Base-by-base conservation (phyloP, 2,888 invertebrate genomes). In the Perithous albicinctus region DNA sequence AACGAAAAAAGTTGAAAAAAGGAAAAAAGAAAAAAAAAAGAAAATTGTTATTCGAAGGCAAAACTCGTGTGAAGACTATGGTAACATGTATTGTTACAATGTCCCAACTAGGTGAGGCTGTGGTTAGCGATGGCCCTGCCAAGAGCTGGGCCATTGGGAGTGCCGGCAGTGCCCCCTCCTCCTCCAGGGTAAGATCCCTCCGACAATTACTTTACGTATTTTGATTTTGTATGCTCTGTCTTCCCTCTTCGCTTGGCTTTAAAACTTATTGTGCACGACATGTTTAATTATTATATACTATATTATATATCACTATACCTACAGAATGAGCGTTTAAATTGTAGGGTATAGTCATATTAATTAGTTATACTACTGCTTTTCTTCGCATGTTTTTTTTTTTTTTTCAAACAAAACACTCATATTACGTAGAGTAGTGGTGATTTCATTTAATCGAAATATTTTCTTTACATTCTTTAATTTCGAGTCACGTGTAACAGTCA, bases 131-230 rank as follows among this genome's bases (percentile, higher is more conserved):
- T 92, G 92, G 92, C 92, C 92, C 93, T 90, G 91, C 90, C 87
- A 92, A 93, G 90, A 92, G 92, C 90, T 93, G 93, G 93, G 92
- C 92, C 91, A 92, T 92, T 92, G 92, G 92, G 91, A 92, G 90
- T 91, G 90, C 92, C 90, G 92, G 92, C 92, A 92, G 90, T 88
- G 90, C 92, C 92, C 92, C 93, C 92, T 93, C 93, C 92, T 94
- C 94, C 93, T 94, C 94, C 93, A 94, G 95, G 94, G 95, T 95
- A 94, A 94, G 94, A 93, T 92, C 92, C 93, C 91, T 91, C 91
- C 92, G 91, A 92, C 89, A 92, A 91, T 92, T 91, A 91, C 88
- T 90, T 91, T 90, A 85, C 82, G 85, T 82, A 83, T 73, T 78
- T 73, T 74, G 89, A 88, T 90, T 90, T 90, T 91, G 90, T 91